Evolutionary conservation across 2,113 vertebrate species (phyloP), one percentile per base, ranked within the genome.

Genomic region (Caranx ignobilis): DNA sequence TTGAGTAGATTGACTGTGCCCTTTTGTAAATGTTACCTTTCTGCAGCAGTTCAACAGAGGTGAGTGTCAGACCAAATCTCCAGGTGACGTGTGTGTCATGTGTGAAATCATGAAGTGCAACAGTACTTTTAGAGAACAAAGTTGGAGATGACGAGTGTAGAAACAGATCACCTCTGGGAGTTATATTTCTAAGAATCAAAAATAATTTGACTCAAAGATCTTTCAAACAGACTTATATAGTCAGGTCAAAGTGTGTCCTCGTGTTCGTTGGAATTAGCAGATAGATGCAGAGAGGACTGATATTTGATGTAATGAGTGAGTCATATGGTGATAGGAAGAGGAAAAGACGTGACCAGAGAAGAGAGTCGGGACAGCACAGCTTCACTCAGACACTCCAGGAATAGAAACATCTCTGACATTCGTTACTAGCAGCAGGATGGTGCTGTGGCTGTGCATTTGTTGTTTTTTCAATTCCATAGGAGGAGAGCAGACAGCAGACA

Each of bases 401-500:
- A 87, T 69, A 87, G 83, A 84, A 86, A 78, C 52, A 81, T 18
- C 71, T 88, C 74, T 79, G 83, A 88, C 85, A 84, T 84, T 86
- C 10, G 64, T 72, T 77, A 61, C 45, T 72, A 26, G 64, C 63
- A 59, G 67, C 37, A n/a, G 21, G 55, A 59, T 15, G 48, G 57
- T 26, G 3, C 37, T 31, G 57, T 47, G 39, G 52, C 18, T 11
- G 71, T 62, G 68, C 4, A 35, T 71, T 32, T 77, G 62, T 16
- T 48, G 21, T 5, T 69, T 73, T 81, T 41, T 48, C 45, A 70
- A 34, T 82, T 88, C 69, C 48, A 87, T 87, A 71, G 75, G 77
- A 75, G 48, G 60, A 62, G 43, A 59, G 71, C 69, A 82, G 82
- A 82, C 80, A 61, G 75, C 70, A 79, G 69, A 90, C 82, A 72